A percentile compares a stretch with the other conserved stretches of the same genome.
These are phyloP conservation scores for Spongia lamella DNA, from an alignment of 37 sponge, comb jelly and placozoan genomes.

Conservation along the genomic window DNA sequence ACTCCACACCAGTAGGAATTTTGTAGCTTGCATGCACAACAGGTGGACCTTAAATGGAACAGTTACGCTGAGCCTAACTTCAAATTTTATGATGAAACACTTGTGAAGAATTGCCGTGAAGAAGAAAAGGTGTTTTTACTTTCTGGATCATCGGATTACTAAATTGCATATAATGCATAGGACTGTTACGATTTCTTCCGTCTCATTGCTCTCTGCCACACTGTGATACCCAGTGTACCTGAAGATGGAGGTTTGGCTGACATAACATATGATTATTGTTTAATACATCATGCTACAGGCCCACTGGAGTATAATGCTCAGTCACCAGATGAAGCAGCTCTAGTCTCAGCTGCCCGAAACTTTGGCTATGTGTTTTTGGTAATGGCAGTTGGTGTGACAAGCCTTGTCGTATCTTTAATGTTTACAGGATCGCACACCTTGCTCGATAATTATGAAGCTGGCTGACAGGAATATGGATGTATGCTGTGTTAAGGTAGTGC, in stretches of 20 bases:
- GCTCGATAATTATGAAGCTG: constrained; percentile 44
- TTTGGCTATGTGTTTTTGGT: constrained; percentile 91
- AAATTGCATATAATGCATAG: constrained; percentile 18
- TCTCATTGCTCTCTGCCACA: constrained; percentile 90
- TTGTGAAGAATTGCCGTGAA: constrained; percentile 53
- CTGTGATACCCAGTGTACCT: constrained; percentile 71
- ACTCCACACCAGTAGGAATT: no score
- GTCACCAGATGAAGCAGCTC: constrained; percentile 98
- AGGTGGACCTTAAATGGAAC: constrained; percentile 52
- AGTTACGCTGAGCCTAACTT: constrained; percentile 73
- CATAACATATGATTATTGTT: not conserved
- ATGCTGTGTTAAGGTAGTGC: no score
- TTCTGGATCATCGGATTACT: not conserved
- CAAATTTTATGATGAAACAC: constrained; percentile 70
- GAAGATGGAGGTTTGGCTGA: constrained; percentile 40
- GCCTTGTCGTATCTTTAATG: not conserved
- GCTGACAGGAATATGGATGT: constrained; percentile 23
- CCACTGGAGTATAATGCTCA: constrained; percentile 88
- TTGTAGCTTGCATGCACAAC: no score
- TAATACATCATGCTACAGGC: constrained; percentile 20
- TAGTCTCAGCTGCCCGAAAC: constrained; percentile 93
- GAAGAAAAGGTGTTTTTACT: not conserved
- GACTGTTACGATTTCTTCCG: constrained; percentile 77
- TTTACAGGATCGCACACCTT: constrained; percentile 60
- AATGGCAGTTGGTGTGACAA: not conserved